Evolutionary conservation across 2,113 vertebrate genomes (phyloP).

Genomic region (Gulo gulo): DNA sequence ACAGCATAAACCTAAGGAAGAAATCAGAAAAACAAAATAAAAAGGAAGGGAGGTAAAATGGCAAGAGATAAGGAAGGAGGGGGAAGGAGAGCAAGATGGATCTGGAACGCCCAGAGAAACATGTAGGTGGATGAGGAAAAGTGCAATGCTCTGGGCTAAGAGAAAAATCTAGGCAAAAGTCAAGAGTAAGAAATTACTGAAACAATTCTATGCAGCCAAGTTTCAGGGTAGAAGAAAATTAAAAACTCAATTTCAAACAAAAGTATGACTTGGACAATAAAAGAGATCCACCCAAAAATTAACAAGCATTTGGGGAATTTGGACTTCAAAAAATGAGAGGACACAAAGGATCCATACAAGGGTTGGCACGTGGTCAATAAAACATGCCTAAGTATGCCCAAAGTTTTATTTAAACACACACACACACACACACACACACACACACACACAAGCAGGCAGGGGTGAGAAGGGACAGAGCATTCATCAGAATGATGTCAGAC

Average conservation of each 20-base stretch:
- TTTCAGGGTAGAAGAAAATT: not conserved
- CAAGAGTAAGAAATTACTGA: not conserved
- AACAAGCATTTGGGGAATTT: not conserved
- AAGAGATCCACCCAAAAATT: not conserved
- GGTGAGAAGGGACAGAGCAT: not conserved
- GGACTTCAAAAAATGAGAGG: not conserved
- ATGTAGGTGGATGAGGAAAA: not conserved
- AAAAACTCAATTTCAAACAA: constrained; percentile 39
- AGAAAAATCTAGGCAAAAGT: not conserved
- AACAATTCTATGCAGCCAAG: not conserved
- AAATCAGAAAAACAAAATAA: not conserved
- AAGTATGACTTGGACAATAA: not conserved
- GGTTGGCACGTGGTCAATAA: not conserved
- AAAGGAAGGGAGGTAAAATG: not conserved
- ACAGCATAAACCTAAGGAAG: not conserved
- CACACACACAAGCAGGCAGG: not conserved
- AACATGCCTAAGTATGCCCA: not conserved
- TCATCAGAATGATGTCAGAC: not conserved
- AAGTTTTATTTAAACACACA: not conserved
- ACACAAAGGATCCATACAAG: not conserved
- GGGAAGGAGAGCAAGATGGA: not conserved
- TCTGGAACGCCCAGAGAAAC: not conserved
- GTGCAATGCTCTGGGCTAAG: not conserved
- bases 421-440: too few species aligned
- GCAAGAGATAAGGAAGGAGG: not conserved